phyloP scores from a whole-genome alignment of 1,140 invertebrate species.

The Drosophila funebris region DNA sequence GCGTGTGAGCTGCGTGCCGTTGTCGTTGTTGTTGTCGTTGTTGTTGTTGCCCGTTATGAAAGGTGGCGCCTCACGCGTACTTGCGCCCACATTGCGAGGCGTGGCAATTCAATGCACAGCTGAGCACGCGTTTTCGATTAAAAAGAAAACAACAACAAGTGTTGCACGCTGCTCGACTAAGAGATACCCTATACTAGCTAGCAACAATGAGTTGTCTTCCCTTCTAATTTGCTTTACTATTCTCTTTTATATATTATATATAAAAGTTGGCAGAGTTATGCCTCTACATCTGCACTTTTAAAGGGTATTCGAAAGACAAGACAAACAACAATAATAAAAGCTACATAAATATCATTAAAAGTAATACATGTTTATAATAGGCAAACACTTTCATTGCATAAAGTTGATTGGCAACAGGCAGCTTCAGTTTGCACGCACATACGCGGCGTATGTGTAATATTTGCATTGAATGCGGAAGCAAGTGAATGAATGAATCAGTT shows the following conservation, averaged over 20 bases:
- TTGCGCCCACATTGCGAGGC: background rate
- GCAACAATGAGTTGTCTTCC: background rate
- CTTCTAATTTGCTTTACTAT: too few relatives aligned
- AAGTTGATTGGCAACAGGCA: constrained; percentile 3
- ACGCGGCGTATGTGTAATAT: constrained; percentile 20
- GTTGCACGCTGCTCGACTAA: background rate
- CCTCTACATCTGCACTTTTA: background rate
- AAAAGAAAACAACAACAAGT: background rate
- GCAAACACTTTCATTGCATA: background rate
- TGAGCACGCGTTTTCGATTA: constrained; percentile 43
- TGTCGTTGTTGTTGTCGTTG: background rate
- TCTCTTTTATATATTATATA: too few relatives aligned
- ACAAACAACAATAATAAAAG: background rate
- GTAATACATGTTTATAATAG: background rate
- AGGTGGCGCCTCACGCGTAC: constrained; percentile 29
- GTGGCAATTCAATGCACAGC: constrained; percentile 6
- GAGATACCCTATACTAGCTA: background rate
- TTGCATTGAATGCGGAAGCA: constrained; percentile 29
- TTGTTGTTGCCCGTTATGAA: constrained; percentile 6
- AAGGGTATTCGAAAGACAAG: background rate
- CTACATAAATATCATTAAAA: constrained; percentile 6
- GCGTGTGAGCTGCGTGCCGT: constrained; percentile 42
- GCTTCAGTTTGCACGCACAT: background rate
- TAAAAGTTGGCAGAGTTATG: too few relatives aligned
- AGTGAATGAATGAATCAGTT: constrained; percentile 7